Evolutionary conservation across 2,113 vertebrate genomes (phyloP).

Genomic region (Baryphthengus martii): DNA sequence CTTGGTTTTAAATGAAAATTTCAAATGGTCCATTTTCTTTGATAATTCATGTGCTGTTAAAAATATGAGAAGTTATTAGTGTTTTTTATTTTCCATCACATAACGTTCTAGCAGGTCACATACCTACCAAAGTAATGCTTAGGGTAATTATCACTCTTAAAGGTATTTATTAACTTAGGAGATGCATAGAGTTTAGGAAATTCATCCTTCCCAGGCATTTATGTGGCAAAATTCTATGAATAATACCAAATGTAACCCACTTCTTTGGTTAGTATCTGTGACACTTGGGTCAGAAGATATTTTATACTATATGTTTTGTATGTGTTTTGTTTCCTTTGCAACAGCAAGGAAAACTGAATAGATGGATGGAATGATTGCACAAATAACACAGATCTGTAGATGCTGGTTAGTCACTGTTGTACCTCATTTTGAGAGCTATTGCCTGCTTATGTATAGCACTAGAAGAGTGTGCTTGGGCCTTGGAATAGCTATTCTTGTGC

Average conservation of each 20-base stretch:
- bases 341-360: neutral
- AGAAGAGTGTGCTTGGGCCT: neutral
- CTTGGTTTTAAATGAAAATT: conserved; percentile 13
- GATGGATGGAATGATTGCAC: neutral
- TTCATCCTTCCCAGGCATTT: neutral
- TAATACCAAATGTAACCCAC: neutral
- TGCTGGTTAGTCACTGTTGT: neutral
- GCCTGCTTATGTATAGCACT: neutral
- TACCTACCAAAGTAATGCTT: neutral
- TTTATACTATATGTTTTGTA: too few species aligned
- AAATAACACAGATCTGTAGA: neutral
- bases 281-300: neutral
- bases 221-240: neutral
- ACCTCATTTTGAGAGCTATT: neutral
- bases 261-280: neutral
- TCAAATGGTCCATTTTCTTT: conserved; percentile 31
- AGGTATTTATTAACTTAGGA: neutral
- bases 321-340: neutral
- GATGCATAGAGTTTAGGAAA: neutral
- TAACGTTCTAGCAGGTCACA: neutral
- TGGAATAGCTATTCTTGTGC: neutral
- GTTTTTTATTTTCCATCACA: neutral
- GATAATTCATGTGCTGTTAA: neutral
- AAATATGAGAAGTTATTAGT: neutral
- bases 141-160: neutral